A percentile compares a stretch with the other conserved stretches of the same genome.
These are phyloP conservation scores for Limnothrissa miodon DNA, from an alignment of 2,113 vertebrate genomes.

Conservation along the genomic window DNA sequence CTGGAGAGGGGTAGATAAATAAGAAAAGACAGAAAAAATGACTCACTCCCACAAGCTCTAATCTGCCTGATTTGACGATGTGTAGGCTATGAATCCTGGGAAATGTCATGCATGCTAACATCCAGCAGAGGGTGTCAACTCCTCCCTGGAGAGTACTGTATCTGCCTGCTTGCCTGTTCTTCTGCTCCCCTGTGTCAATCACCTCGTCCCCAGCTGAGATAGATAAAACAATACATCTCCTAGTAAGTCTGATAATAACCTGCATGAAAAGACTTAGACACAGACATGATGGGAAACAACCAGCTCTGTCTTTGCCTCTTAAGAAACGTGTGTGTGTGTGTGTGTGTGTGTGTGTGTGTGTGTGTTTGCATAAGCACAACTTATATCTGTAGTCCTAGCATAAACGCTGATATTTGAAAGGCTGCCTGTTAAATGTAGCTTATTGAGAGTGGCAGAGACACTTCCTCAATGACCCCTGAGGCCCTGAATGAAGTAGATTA, in stretches of 20 bases:
- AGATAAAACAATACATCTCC: not conserved
- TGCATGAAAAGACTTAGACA: not conserved
- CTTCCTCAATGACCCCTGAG: not conserved
- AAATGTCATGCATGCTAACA: conserved; percentile 8
- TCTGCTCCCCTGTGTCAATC: not conserved
- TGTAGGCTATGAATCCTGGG: conserved; percentile 10
- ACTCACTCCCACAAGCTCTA: not conserved
- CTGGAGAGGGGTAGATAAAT: not conserved
- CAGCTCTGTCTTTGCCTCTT: not conserved
- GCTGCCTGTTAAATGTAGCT: not conserved
- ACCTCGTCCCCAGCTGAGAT: not conserved
- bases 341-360: not conserved
- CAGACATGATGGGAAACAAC: not conserved
- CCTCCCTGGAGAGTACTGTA: not conserved
- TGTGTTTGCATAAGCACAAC: no score
- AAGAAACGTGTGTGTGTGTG: not conserved
- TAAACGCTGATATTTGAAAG: not conserved
- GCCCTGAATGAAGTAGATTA: conserved; percentile 12
- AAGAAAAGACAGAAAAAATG: not conserved
- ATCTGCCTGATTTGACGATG: not conserved
- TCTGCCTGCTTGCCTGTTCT: not conserved
- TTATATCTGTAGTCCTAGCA: not conserved
- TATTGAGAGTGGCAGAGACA: not conserved
- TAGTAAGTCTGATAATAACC: not conserved
- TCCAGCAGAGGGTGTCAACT: conserved; percentile 6